A percentile compares a stretch with the other conserved stretches of the same genome.
Evolutionary conservation across 2,888 invertebrate species (phyloP).

Genomic region (Muscina levida): DNA sequence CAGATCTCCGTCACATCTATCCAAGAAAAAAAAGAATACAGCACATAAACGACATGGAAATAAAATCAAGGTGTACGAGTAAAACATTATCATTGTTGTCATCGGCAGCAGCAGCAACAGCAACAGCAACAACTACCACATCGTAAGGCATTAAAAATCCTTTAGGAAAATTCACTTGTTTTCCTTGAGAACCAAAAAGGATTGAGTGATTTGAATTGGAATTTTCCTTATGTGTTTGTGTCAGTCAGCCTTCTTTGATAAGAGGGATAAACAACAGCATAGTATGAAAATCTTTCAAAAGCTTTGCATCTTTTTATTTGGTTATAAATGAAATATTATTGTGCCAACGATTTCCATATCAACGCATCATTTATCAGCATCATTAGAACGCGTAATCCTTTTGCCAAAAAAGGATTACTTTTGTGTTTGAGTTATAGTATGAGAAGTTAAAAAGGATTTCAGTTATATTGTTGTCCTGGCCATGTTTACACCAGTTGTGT

Average conservation of each 20-base stretch:
- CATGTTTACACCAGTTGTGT: too few relatives aligned
- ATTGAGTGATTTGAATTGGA: constrained; percentile 34
- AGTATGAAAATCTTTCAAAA: constrained; percentile 60
- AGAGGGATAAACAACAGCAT: constrained; percentile 3
- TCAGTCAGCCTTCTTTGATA: constrained; percentile 47
- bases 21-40: constrained; percentile 15
- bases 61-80: constrained; percentile 45
- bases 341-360: constrained; percentile 60
- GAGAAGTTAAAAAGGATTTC: too few relatives aligned
- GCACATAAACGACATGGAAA: constrained; percentile 22
- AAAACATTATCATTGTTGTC: constrained; percentile 42
- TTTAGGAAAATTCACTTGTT: constrained; percentile 41
- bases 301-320: constrained; percentile 64
- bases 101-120: constrained; percentile 30
- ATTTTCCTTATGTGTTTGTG: constrained; percentile 17
- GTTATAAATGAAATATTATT: constrained; percentile 63
- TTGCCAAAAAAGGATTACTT: constrained; percentile 2
- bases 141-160: constrained; percentile 56
- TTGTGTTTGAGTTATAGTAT: too few relatives aligned
- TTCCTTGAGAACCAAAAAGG: constrained; percentile 14
- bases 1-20: constrained; percentile 57
- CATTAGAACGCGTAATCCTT: constrained; percentile 45
- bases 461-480: too few relatives aligned
- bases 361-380: constrained; percentile 61
- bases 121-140: constrained; percentile 42